Evolutionary conservation across 2,797 vertebrate species (phyloP).

Genomic region (Pangasius djambal): DNA sequence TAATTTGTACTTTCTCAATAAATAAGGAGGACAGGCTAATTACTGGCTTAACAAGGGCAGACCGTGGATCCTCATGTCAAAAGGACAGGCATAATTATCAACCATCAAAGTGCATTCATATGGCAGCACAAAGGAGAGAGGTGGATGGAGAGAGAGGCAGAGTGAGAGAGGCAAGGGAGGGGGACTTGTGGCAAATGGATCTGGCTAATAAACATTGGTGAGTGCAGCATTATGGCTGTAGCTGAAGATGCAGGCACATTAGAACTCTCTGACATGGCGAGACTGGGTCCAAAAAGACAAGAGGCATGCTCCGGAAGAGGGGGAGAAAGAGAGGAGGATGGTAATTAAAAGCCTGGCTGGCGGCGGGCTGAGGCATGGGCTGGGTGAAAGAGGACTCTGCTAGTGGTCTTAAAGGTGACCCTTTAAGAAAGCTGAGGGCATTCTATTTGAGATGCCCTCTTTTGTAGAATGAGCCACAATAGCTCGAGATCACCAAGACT

Average conservation of each 20-base stretch:
- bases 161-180: slow-evolving; percentile 42
- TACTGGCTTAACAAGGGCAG: slow-evolving; percentile 99
- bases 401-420: slow-evolving; percentile 78
- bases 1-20: slow-evolving; percentile 97
- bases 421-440: slow-evolving; percentile 56
- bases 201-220: slow-evolving; percentile 89
- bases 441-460: slow-evolving; percentile 82
- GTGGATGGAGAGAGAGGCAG: slow-evolving; percentile 60
- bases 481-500: slow-evolving; percentile 80
- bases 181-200: slow-evolving; percentile 61
- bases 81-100: slow-evolving; percentile 98
- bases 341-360: slow-evolving; percentile 77
- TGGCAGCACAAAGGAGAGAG: slow-evolving; percentile 88
- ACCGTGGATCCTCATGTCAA: slow-evolving; percentile 97
- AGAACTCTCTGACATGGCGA: slow-evolving; percentile 83
- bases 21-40: slow-evolving; percentile 96
- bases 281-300: slow-evolving; percentile 73
- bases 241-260: slow-evolving; percentile 82
- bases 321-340: slow-evolving; percentile 63
- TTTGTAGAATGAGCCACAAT: slow-evolving; percentile 78
- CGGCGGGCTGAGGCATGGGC: slow-evolving; percentile 45
- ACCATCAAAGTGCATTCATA: slow-evolving; percentile 99
- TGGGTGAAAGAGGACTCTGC: slow-evolving; percentile 48
- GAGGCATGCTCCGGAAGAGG: slow-evolving; percentile 61
- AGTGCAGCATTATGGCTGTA: slow-evolving; percentile 88